Base-by-base conservation (phyloP, 1,140 invertebrate genomes). In the Meloidogyne chitwoodi region DNA sequence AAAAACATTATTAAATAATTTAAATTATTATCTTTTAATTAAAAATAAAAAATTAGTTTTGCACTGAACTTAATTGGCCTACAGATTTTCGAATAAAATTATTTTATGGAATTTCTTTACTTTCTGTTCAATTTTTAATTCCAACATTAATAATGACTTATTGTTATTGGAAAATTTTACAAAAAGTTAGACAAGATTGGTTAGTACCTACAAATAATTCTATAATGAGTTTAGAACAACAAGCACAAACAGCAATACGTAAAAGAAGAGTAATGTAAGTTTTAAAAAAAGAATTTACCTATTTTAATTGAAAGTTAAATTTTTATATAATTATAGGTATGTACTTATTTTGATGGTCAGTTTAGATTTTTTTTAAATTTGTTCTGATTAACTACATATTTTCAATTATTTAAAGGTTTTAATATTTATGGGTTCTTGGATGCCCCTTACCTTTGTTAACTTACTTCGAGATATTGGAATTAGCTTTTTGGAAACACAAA, bases 151-250 rank as follows among this genome's bases (percentile, higher is more conserved):
- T 86, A 22, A 85, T 86, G 81, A 73, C 84, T 10, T 87, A 87
- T 67, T 86, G 85, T 66, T 86, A 86, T 76, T 87, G 84, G 85
- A 87, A 87, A 73, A 86, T 86, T 29, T 76, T 86, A n/a, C 85
- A 86, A 75, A 86, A 86, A 83, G 84, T 82, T 19, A 81, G 85
- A 2, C 82, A 85, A 41, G 84, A 86, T 68, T 86, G 84, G 84
- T 79, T 86, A 22, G 85, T 86, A 8, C 70, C 70, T 24, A 64
- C 70, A 22, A 73, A 38, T 68, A 76, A 31, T 56, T 86, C 85
- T 0, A 86, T 85, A 79, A 66, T 86, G n/a, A 86, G 85, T 62
- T 81, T 85, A 27, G 84, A 85, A 16, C 85, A 86, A 75, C 85
- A 86, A 74, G 84, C 83, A 22, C 83, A 87, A 68, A 87, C 85